These are phyloP conservation scores for Callithrix jacchus DNA, from an alignment of 2,113 vertebrate species.

Conservation along the genomic window DNA sequence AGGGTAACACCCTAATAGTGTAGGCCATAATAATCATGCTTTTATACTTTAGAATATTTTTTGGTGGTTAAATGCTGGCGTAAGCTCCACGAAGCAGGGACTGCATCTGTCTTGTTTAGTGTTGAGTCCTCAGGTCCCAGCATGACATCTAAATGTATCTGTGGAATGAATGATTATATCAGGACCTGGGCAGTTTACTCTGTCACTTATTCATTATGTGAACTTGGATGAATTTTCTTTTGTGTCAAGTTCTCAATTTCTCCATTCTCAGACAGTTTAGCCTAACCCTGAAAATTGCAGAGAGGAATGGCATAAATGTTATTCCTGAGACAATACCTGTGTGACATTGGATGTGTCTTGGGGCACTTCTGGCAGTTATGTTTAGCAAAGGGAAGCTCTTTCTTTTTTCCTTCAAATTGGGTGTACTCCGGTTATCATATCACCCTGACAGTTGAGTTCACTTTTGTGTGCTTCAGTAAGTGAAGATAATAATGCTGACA, in stretches of 20 bases:
- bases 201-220: not conserved
- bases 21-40: not conserved
- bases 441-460: not conserved
- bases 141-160: not conserved
- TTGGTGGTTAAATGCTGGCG: not conserved
- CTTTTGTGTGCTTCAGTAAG: constrained; percentile 7
- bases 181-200: not conserved
- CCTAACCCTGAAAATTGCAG: not conserved
- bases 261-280: not conserved
- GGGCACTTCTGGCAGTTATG: not conserved
- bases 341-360: not conserved
- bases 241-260: not conserved
- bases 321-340: not conserved
- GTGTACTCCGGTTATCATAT: not conserved
- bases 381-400: not conserved
- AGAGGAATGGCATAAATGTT: not conserved
- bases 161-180: not conserved
- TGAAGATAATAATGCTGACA: constrained; percentile 44
- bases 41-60: not conserved
- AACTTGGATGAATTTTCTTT: not conserved
- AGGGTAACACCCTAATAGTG: not conserved
- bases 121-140: not conserved
- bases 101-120: not conserved
- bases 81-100: not conserved
- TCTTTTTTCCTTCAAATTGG: not conserved